Percentiles rank a stretch among this genome's conserved stretches.
Evolutionary conservation across 2,888 invertebrate genomes (phyloP).

Genomic region (Tortricodes alternella): DNA sequence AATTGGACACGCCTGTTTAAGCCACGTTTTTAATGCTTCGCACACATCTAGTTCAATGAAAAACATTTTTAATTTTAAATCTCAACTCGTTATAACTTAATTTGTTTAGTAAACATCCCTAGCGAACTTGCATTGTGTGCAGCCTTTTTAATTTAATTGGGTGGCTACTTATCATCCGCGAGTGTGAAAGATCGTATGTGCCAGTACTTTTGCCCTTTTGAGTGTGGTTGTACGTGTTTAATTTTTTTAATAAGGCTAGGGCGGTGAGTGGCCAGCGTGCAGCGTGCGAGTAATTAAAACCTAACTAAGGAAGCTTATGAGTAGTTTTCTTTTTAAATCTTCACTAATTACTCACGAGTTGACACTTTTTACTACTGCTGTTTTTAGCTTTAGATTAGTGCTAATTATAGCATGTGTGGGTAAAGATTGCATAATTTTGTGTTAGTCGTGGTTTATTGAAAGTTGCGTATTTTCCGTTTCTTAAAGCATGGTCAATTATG

Average conservation of each 20-base stretch:
- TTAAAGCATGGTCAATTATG: too few relatives aligned
- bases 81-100: slow-evolving; percentile 42
- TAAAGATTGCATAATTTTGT: too few relatives aligned
- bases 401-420: background rate
- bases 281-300: slow-evolving; percentile 77
- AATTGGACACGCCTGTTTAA: slow-evolving; percentile 79
- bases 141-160: slow-evolving; percentile 77
- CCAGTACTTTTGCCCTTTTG: slow-evolving; percentile 8
- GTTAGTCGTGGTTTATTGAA: too few relatives aligned
- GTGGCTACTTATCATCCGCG: slow-evolving; percentile 66
- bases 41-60: slow-evolving; percentile 62
- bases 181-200: background rate
- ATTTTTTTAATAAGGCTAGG: slow-evolving; percentile 82
- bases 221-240: slow-evolving; percentile 74
- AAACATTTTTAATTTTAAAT: slow-evolving; percentile 10
- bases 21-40: slow-evolving; percentile 57
- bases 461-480: too few relatives aligned
- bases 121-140: slow-evolving; percentile 51
- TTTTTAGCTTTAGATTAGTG: slow-evolving; percentile 3
- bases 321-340: slow-evolving; percentile 78
- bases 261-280: slow-evolving; percentile 78
- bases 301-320: slow-evolving; percentile 80
- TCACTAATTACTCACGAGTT: slow-evolving; percentile 71
- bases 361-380: slow-evolving; percentile 22
- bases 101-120: slow-evolving; percentile 48